These are phyloP conservation scores for Cryptocheilus praepositus DNA, from an alignment of 2,888 invertebrate genomes.

Conservation along the genomic window DNA sequence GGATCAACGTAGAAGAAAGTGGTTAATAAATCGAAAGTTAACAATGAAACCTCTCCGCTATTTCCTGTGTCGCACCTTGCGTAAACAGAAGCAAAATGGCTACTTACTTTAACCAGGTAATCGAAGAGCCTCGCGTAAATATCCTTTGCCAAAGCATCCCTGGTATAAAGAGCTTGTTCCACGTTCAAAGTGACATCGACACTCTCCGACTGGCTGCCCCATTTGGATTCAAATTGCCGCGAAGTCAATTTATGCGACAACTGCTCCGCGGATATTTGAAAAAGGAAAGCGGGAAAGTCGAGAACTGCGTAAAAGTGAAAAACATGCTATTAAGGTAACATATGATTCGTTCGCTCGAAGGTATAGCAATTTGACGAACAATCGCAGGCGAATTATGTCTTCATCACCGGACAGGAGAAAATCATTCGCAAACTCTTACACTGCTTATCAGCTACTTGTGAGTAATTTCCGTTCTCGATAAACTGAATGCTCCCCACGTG, in stretches of 20 bases:
- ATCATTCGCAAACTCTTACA: slow-evolving; percentile 74
- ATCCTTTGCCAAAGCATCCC: slow-evolving; percentile 82
- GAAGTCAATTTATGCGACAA: slow-evolving; percentile 79
- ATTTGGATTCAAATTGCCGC: slow-evolving; percentile 81
- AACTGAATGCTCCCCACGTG: slow-evolving; percentile 81
- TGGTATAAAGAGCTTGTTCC: slow-evolving; percentile 80
- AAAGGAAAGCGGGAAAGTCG: slow-evolving; percentile 79
- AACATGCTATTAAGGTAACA: background rate
- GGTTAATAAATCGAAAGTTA: too few species aligned
- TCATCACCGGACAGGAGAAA: background rate
- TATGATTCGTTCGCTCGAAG: background rate
- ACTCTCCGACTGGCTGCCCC: slow-evolving; percentile 80
- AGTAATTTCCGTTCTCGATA: slow-evolving; percentile 77
- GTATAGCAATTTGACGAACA: background rate
- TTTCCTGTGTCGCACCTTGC: background rate
- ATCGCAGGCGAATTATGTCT: background rate
- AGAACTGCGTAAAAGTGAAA: slow-evolving; percentile 75
- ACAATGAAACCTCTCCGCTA: background rate
- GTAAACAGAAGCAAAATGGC: background rate
- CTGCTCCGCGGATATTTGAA: slow-evolving; percentile 77
- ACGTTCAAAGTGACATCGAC: slow-evolving; percentile 81
- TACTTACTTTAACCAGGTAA: slow-evolving; percentile 77
- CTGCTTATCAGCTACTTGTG: slow-evolving; percentile 77
- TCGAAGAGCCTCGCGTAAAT: slow-evolving; percentile 81
- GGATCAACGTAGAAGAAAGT: too few species aligned